Evolutionary conservation across 2,888 invertebrate species (phyloP), one percentile per base, ranked within the genome.

Genomic region (Beris chalybata): DNA sequence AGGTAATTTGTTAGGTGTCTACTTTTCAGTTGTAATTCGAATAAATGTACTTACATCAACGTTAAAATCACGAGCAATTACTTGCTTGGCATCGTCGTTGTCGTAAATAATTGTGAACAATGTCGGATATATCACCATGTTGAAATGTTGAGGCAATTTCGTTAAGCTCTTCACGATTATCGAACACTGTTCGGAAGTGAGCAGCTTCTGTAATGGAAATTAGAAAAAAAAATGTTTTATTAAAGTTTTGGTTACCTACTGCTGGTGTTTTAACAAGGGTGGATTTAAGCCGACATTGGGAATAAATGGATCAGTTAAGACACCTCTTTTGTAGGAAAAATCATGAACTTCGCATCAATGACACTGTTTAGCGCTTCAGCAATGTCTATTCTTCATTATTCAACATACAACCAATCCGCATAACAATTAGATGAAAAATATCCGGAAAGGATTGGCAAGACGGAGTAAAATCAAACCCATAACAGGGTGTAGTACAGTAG

Each of bases 61-160:
- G 74, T 77, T 77, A 72, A 80, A 81, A 71, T 80, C 79, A 71
- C 74, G 76, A 57, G 77, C 73, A 71, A 81, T 75, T 70, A 78
- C 73, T 75, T 76, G 75, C 70, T 78, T 76, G 47, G 80, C 80
- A 43, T 76, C 72, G 5, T 75, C 72, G 76, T 81, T 80, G 71
- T 78, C 76, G 71, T 74, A 77, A 71, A 76, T 79, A 68, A 80
- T 75, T 29, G 78, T 78, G 65, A 80, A 76, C 71, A 81, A 71
- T 67, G 80, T 79, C 58, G 81, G 81, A 76, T 80, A 81, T 52
- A 80, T 76, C 58, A 81, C 78, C 64, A 78, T 75, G 74, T 80
- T 76, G 31, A 79, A 79, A 66, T 78, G 74, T 64, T 75, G 74
- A 68, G 81, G 77, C 71, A 81, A 72, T 74, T 80, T 81, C 68